Evolutionary conservation across 2,797 vertebrate genomes (phyloP).

Genomic region (Ispidina lecontei): DNA sequence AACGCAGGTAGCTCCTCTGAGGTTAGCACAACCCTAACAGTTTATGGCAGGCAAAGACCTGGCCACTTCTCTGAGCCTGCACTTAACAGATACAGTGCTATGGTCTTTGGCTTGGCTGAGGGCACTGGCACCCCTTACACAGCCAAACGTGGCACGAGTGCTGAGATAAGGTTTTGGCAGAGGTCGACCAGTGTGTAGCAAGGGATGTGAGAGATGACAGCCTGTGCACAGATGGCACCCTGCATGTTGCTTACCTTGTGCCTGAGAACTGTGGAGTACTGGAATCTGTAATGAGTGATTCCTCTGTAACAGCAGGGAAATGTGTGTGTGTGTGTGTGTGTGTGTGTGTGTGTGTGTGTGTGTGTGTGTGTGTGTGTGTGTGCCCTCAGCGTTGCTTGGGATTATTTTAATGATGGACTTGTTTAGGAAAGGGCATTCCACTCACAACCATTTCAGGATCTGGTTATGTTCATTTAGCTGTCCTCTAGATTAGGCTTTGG

Average conservation of each 20-base stretch:
- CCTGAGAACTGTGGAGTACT: neutral
- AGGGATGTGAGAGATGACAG: neutral
- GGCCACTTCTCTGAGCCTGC: neutral
- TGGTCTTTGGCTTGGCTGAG: neutral
- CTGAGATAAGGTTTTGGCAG: neutral
- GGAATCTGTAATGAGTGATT: neutral
- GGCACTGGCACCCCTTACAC: neutral
- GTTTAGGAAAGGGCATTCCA: neutral
- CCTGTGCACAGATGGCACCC: neutral
- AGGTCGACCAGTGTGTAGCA: neutral
- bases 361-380: no score
- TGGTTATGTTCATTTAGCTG: neutral
- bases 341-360: no score
- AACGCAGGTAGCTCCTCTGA: neutral
- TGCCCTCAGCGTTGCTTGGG: neutral
- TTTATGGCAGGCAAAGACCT: neutral
- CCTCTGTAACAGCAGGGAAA: neutral
- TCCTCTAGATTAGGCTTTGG: neutral
- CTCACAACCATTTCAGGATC: rapidly evolving
- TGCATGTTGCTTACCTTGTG: neutral
- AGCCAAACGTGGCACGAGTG: neutral
- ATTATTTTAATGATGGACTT: neutral
- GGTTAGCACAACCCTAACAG: neutral
- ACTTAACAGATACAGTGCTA: neutral
- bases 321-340: no score